Evolutionary conservation across 1,140 invertebrate genomes (phyloP), one percentile per base, ranked within the genome.

Genomic region (Pogonomyrmex barbatus): DNA sequence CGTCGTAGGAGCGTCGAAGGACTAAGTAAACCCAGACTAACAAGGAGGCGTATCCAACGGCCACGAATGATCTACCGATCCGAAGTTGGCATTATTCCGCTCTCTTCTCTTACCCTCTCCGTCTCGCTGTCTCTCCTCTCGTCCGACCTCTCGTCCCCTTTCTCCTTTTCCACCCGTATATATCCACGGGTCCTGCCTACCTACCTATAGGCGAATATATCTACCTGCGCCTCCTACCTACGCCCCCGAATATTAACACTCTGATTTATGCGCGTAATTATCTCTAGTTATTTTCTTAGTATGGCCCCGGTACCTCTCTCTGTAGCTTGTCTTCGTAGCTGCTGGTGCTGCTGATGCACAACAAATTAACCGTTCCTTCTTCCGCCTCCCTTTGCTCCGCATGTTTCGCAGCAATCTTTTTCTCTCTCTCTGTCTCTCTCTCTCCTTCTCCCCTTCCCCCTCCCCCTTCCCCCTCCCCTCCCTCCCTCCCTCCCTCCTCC

Each of bases 231-330:
- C 90, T 92, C 88, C 89, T 91, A 92, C 93, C 91, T 91, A 93
- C 94, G 94, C 94, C 94, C 94, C 92, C 94, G 92, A 95, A 94
- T 95, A 95, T 95, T 94, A 95, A 95, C 92, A 88, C 91, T 85
- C 90, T 95, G 94, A 95, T 95, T 95, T 95, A 95, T 95, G 94
- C 94, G 65, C 91, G 94, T 94, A 94, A 95, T 95, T 95, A 95
- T 94, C 93, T 94, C 91, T 91, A 94, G 93, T 94, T 94, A 94
- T 95, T 94, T 94, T 94, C 93, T 92, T 77, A 65, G 78, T 58
- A 71, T 71, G 75, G 63, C 52, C 42, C 81, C 78, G 42, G 50
- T 71, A 67, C 56, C n/a, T 75, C 88, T 91, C 85, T 70, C 83
- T 91, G 78, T 65, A 75, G 76, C 85, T 67, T 84, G 87, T 87